Base-by-base conservation (phyloP, 2,797 vertebrate species). In the Momotus momota region DNA sequence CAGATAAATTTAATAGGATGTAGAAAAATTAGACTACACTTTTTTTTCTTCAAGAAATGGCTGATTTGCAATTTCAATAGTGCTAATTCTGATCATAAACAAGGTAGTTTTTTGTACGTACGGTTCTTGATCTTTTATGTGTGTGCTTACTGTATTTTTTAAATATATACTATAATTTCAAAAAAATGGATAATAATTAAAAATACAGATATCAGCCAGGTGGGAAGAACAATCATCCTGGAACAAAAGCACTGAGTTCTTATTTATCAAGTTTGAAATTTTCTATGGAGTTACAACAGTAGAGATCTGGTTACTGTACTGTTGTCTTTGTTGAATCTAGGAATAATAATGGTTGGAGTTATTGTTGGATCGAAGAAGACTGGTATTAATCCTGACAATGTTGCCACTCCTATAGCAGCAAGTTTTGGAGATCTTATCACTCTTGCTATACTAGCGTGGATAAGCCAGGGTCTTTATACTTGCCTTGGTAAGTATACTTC, bases 381-480 rank as follows among this genome's bases (percentile, higher is more conserved):
- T 23, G 99, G 99, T 60, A 98, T 99, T 94, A 99, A 99, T 96
- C 99, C 99, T 46, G 99, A 99, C 96, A 99, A 99, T 10, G 98
- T 99, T 92, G 99, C 99, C 52, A 99, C 99, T 35, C 99, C 99
- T 12, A 98, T 99, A 95, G 99, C 99, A 65, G 99, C 99, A 92
- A 99, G 99, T 96, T 99, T 99, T 97, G 99, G 99, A 22, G 99
- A 99, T 96, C 98, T 99, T 92, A 99, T 99, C 96, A 99, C 99
- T 64, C 98, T 99, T 57, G 98, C 99, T 79, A 98, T 99, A 93
- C 97, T 99, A 92, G 99, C 99, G 12, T 98, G 98, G 98, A 98
- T 99, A 97, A 99, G 99, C 96, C 98, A 99, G 96, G 99, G 98
- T 96, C 98, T 99, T 91, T 99, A 99, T 91, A 91, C 97, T 62